Conservation (phyloP, 2,113 vertebrate genomes). For the Indri indri region DNA sequence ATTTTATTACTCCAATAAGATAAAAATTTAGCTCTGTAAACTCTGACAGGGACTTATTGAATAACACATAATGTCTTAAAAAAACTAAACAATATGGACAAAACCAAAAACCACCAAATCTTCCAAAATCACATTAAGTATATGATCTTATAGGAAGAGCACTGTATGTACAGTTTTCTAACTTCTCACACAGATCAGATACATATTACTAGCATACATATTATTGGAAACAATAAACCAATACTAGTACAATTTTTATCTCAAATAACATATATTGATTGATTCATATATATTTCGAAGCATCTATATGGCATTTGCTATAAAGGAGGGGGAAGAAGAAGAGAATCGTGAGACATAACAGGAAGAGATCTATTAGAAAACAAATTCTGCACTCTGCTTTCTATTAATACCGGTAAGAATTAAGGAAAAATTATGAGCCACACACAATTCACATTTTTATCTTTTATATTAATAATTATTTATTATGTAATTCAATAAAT, state of each 20-base stretch:
- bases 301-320: not conserved
- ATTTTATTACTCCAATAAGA: not conserved
- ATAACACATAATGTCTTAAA: not conserved
- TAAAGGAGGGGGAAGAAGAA: not conserved
- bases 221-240: not conserved
- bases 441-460: not conserved
- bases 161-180: not conserved
- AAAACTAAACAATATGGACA: not conserved
- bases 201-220: not conserved
- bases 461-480: not conserved
- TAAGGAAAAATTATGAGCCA: not conserved
- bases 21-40: not conserved
- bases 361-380: not conserved
- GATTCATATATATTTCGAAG: not conserved
- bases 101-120: not conserved
- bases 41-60: not conserved
- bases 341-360: not conserved
- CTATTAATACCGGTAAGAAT: not conserved
- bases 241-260: not conserved
- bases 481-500: not conserved
- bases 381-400: not conserved
- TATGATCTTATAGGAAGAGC: not conserved
- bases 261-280: not conserved
- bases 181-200: not conserved
- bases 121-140: not conserved